Conservation (phyloP, 2,888 invertebrate genomes). For the Hylaea fasciaria region DNA sequence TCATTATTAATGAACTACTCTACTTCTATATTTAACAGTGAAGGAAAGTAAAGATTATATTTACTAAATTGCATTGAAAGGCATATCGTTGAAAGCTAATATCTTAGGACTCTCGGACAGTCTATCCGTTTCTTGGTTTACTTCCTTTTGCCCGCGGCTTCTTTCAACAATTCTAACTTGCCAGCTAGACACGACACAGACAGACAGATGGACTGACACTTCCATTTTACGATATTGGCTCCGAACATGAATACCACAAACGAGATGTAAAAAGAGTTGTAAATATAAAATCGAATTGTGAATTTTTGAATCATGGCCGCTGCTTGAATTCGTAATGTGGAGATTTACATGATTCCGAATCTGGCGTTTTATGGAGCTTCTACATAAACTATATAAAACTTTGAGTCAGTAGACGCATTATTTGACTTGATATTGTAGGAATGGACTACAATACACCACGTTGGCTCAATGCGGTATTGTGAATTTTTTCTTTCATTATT, state of each 20-base stretch:
- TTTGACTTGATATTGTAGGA: not conserved
- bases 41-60: too few species aligned
- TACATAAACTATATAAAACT: not conserved
- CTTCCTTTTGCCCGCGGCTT: slow-evolving; percentile 2
- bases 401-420: not conserved
- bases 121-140: not conserved
- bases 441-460: too few species aligned
- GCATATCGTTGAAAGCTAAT: not conserved
- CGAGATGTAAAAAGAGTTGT: slow-evolving; percentile 10
- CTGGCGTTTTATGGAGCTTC: not conserved
- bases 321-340: slow-evolving; percentile 9
- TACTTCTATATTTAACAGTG: too few species aligned
- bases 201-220: slow-evolving; percentile 9
- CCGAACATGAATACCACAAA: not conserved
- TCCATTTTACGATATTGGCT: slow-evolving; percentile 16
- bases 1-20: too few species aligned
- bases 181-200: not conserved
- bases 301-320: slow-evolving; percentile 1
- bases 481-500: too few species aligned
- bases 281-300: slow-evolving; percentile 4
- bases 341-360: slow-evolving; percentile 8
- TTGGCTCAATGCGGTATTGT: too few species aligned
- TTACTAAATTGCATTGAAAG: too few species aligned
- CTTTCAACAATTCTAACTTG: not conserved
- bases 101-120: not conserved